Percentiles rank a stretch among this genome's conserved stretches.
phyloP scores from a whole-genome alignment of 2,797 vertebrate species.

The Chaunax sp. region DNA sequence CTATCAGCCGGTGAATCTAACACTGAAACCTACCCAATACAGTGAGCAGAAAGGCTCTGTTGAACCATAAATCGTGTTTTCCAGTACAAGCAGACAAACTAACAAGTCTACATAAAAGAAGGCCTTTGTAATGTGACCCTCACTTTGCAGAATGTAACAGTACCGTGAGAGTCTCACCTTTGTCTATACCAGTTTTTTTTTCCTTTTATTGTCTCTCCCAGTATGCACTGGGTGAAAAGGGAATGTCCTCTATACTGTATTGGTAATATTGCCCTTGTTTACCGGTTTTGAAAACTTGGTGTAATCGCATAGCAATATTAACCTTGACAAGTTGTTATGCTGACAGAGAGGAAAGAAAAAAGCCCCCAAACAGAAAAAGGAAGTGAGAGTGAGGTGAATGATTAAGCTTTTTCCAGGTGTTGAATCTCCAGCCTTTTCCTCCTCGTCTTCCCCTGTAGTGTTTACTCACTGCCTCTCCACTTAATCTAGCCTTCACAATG shows the following conservation, averaged over 20 bases:
- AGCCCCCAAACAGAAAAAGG: no score
- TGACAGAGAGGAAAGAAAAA: not conserved
- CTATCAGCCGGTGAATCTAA: no score
- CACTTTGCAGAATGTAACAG: not conserved
- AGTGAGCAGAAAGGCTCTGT: no score
- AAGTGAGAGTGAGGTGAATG: not conserved
- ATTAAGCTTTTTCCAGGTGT: conserved; percentile 16
- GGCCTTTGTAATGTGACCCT: not conserved
- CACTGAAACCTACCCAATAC: no score
- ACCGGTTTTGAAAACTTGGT: not conserved
- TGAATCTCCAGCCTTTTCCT: conserved; percentile 36
- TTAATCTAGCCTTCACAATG: conserved; percentile 63
- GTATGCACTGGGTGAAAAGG: not conserved
- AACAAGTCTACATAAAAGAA: no score
- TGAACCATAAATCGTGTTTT: no score
- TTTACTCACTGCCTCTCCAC: conserved; percentile 59
- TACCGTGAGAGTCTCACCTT: not conserved
- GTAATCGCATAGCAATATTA: not conserved
- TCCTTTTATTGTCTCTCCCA: no score
- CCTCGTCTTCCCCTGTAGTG: conserved; percentile 32
- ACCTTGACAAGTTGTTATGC: not conserved
- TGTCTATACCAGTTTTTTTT: not conserved
- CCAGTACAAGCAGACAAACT: no score
- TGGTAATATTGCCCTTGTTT: not conserved
- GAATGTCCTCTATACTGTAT: no score